Base-by-base conservation (phyloP, 1,140 invertebrate genomes). In the Leptinotarsa texana region DNA sequence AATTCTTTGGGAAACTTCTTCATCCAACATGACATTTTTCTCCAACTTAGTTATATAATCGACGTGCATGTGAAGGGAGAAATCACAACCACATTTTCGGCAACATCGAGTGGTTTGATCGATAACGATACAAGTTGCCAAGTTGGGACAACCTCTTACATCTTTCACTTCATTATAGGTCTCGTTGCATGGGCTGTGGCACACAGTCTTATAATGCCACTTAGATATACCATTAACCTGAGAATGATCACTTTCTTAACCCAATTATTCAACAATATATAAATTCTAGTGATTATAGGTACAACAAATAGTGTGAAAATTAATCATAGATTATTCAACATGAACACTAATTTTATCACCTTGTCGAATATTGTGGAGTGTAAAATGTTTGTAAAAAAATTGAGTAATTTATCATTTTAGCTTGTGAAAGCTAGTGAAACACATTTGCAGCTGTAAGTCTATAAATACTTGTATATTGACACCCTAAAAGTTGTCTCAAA, bases 141-240 rank as follows among this genome's bases (percentile, higher is more conserved):
- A 73, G 63, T 78, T 75, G 6, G 79, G 75, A 27, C 74, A 63
- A 49, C 81, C 81, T 57, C 83, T 78, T 3, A 82, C 74, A 63
- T 83, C 81, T 67, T 74, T 77, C 21, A 76, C 77, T 2, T 83
- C 79, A 73, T 81, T 81, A 13, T 18, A 65, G 1, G 83, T 71
- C 63, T 81, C 63, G 48, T 17, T 78, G 67, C 82, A 83, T n/a
- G 81, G 78, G 73, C 77, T 72, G 48, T 83, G 82, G 70, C 83
- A 84, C 68, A 80, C 69, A 61, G 79, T 80, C 66, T 82, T 79
- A 69, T 83, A 84, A 71, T 84, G 82, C 57, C 75, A 82, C 68
- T 81, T 79, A 21, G 79, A 78, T 47, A 70, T 68, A 15, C 75
- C 77, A 13, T 70, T 78, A 13, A 84, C 75, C 83, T 84, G 21